Conservation (phyloP, 2,888 invertebrate species). For the Phania funesta region DNA sequence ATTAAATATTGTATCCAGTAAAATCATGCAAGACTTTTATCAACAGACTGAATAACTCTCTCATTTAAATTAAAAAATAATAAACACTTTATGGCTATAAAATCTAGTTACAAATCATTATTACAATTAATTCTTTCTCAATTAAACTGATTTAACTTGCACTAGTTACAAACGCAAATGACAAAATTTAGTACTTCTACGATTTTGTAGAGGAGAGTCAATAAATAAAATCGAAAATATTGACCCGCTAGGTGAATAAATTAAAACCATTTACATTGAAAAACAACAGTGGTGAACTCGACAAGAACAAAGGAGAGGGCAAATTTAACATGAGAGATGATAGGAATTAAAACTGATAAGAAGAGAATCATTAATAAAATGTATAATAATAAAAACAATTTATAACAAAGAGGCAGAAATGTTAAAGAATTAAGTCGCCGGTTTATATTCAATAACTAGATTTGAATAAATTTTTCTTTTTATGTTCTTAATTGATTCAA, state of each 20-base stretch:
- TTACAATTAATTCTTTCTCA: no score
- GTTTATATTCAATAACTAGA: neutral
- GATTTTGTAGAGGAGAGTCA: neutral
- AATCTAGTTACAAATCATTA: no score
- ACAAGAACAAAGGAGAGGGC: conserved; percentile 19
- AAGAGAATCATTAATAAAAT: conserved; percentile 51
- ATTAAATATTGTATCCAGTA: no score
- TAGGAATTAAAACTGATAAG: conserved; percentile 59
- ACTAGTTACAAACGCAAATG: neutral
- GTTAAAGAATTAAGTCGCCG: neutral
- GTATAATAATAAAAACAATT: neutral
- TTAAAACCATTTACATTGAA: conserved; percentile 8
- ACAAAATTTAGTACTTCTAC: neutral
- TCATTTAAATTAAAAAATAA: no score
- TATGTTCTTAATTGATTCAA: no score
- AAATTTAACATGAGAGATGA: conserved; percentile 20
- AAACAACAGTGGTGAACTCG: conserved; percentile 43
- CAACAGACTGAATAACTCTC: no score
- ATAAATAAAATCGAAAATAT: neutral
- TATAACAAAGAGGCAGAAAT: conserved; percentile 1
- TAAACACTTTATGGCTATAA: no score
- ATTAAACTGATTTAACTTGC: no score
- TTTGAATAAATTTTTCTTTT: neutral
- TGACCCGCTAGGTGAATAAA: conserved; percentile 31
- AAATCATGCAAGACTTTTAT: no score